phyloP scores from a whole-genome alignment of 2,888 invertebrate species.

The Chalcis sispes region DNA sequence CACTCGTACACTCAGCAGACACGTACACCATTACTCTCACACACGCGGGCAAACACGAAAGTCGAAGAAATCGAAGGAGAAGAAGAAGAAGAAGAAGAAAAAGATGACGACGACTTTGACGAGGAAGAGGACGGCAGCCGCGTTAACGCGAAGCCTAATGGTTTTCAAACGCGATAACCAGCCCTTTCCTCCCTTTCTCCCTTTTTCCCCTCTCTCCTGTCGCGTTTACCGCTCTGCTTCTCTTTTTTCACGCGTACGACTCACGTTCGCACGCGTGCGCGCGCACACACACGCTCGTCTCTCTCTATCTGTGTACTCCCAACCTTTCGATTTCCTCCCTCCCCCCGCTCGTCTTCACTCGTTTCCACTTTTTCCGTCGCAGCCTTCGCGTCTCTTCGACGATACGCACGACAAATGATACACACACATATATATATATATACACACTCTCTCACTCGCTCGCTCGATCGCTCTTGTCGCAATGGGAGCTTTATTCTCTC shows the following conservation, averaged over 20 bases:
- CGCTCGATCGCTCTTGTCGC: neutral
- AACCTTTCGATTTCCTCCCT: too few species aligned
- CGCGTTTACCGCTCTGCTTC: neutral
- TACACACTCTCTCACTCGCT: too few species aligned
- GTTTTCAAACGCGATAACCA: slow-evolving; percentile 40
- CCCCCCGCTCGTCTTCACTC: neutral
- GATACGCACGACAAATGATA: neutral
- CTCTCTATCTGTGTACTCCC: too few species aligned
- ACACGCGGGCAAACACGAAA: slow-evolving; percentile 7
- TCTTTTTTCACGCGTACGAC: neutral
- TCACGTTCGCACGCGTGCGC: too few species aligned
- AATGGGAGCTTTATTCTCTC: neutral
- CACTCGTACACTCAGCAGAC: slow-evolving; percentile 8
- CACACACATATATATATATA: neutral
- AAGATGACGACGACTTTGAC: slow-evolving; percentile 14
- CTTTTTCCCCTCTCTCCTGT: neutral
- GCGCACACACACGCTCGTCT: too few species aligned
- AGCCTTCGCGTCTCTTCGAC: neutral
- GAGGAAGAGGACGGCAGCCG: slow-evolving; percentile 11
- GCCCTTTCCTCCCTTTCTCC: neutral
- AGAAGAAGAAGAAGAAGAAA: neutral
- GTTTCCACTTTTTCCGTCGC: neutral
- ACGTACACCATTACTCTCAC: too few species aligned
- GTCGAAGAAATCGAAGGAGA: neutral
- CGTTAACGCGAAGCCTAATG: slow-evolving; percentile 27